Conservation (phyloP, 2,888 invertebrate species). For the Leptinotarsa tumamoca region DNA sequence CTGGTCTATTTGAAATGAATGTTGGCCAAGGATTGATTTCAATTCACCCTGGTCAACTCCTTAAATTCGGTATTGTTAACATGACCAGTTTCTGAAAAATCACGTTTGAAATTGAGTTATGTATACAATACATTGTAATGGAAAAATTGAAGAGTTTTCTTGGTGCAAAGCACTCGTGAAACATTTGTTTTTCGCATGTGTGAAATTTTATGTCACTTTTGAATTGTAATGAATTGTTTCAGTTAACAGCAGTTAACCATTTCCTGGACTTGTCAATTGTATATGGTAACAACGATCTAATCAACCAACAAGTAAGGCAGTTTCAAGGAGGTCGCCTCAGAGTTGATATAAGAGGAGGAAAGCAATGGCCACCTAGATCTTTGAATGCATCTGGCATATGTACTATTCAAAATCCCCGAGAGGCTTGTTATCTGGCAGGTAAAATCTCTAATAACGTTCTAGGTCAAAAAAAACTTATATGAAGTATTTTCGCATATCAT, state of each 20-base stretch:
- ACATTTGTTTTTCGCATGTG: too few relatives aligned
- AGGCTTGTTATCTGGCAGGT: constrained; percentile 84
- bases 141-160: too few relatives aligned
- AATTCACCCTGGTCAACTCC: too few relatives aligned
- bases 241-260: constrained; percentile 78
- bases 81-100: too few relatives aligned
- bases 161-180: too few relatives aligned
- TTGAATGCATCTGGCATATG: constrained; percentile 79
- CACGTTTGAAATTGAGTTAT: too few relatives aligned
- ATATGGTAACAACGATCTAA: constrained; percentile 80
- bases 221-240: constrained; percentile 41
- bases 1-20: too few relatives aligned
- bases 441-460: constrained; percentile 32
- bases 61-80: too few relatives aligned
- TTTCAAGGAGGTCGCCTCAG: constrained; percentile 78
- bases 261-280: constrained; percentile 84
- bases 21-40: too few relatives aligned
- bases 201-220: too few relatives aligned
- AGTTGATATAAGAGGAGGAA: constrained; percentile 72
- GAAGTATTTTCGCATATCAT: too few relatives aligned
- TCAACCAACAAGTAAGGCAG: constrained; percentile 76
- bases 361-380: constrained; percentile 79
- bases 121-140: too few relatives aligned
- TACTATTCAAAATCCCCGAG: constrained; percentile 70
- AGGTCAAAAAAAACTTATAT: neutral